Evolutionary conservation across 30 jellyfish, hydroid and myxozoan species (phyloP).

Genomic region (Cassiopea andromeda): DNA sequence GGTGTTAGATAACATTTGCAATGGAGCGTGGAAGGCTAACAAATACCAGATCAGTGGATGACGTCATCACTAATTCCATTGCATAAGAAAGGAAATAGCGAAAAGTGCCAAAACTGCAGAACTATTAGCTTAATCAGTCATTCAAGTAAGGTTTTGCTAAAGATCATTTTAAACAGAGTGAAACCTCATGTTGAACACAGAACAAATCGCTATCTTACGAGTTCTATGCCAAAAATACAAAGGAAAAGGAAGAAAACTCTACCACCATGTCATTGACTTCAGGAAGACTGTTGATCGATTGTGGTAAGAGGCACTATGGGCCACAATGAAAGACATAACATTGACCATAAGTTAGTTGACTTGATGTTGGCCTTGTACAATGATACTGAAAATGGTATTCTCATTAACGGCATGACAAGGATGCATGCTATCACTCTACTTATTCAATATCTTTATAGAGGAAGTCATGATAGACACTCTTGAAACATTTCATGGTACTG

Average conservation of each 20-base stretch:
- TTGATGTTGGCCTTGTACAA: too few species aligned
- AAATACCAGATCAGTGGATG: conserved; percentile 23
- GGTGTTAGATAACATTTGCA: conserved; percentile 9
- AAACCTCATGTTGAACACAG: neutral
- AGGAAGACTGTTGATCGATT: conserved; percentile 5
- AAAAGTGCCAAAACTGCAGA: conserved; percentile 3
- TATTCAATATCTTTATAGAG: neutral
- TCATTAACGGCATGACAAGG: neutral
- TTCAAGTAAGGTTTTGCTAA: conserved; percentile 26
- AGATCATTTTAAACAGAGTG: neutral
- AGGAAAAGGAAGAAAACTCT: neutral
- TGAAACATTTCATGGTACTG: neutral
- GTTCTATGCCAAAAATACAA: conserved; percentile 1
- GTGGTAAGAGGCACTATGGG: conserved; percentile 22
- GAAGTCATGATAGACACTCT: neutral
- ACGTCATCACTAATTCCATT: conserved; percentile 2
- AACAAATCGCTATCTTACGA: conserved; percentile 3
- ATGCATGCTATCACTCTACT: neutral
- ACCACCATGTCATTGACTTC: conserved; percentile 7
- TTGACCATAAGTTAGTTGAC: neutral
- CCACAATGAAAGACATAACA: neutral
- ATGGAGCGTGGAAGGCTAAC: neutral
- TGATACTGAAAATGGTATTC: neutral
- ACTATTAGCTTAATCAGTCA: conserved; percentile 6
- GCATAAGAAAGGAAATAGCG: conserved; percentile 15